Evolutionary conservation across 2,113 vertebrate species (phyloP).

Genomic region (Macrotis lagotis): DNA sequence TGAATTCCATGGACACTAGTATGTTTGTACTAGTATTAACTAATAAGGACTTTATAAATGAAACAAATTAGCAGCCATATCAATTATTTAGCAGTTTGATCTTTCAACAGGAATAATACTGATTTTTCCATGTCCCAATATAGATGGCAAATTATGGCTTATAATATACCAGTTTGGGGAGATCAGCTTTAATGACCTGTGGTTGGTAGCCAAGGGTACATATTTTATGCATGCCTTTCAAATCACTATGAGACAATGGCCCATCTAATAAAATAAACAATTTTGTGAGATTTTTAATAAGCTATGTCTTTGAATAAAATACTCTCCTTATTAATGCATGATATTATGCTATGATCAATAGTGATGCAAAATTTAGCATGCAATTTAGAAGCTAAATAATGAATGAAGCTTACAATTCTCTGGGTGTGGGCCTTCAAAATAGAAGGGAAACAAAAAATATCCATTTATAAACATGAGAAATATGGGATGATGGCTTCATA

Average conservation of each 20-base stretch:
- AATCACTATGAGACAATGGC: conserved; percentile 54
- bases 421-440: conserved; percentile 55
- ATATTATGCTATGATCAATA: conserved; percentile 81
- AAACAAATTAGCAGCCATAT: conserved; percentile 63
- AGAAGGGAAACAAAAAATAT: neutral
- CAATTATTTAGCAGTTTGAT: conserved; percentile 54
- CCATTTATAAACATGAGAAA: conserved; percentile 17
- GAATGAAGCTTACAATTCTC: conserved; percentile 69
- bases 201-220: neutral
- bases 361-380: conserved; percentile 79
- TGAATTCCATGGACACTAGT: neutral
- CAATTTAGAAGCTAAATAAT: conserved; percentile 80
- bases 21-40: conserved; percentile 42
- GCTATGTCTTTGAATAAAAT: conserved; percentile 64
- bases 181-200: conserved; percentile 7
- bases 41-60: conserved; percentile 64
- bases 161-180: neutral
- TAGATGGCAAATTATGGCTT: conserved; percentile 48
- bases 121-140: conserved; percentile 33
- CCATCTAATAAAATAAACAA: conserved; percentile 62
- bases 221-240: conserved; percentile 47
- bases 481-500: neutral
- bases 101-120: conserved; percentile 18
- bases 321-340: conserved; percentile 71
- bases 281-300: conserved; percentile 48